phyloP scores from a whole-genome alignment of 2,888 invertebrate genomes.

The Cantharis rufa region DNA sequence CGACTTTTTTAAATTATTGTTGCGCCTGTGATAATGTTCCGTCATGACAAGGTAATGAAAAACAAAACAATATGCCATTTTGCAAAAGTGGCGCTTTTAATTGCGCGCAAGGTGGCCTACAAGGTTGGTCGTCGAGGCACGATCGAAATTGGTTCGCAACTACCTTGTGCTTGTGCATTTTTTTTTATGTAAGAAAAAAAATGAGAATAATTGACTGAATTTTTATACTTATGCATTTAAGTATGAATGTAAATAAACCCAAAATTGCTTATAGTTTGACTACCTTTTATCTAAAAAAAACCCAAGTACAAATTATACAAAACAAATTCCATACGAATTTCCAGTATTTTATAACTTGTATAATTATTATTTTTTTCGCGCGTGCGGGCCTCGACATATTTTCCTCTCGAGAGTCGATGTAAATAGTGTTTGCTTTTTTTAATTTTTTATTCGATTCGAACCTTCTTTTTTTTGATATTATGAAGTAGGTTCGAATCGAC shows the following conservation, averaged over 20 bases:
- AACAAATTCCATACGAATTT: conserved; percentile 18
- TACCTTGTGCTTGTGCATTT: conserved; percentile 26
- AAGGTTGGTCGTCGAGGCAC: background rate
- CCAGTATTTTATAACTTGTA: conserved; percentile 23
- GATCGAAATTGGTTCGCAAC: conserved; percentile 5
- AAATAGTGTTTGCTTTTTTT: background rate
- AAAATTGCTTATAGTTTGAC: conserved; percentile 49
- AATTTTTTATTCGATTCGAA: conserved; percentile 6
- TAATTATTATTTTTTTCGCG: conserved; percentile 14
- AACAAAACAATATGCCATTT: background rate
- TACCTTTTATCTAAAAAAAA: conserved; percentile 7
- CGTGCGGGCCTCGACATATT: conserved; percentile 7
- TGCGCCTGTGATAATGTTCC: conserved; percentile 48
- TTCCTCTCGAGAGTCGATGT: background rate
- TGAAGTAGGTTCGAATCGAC: background rate
- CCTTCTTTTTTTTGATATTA: background rate
- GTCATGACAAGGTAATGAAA: conserved; percentile 47
- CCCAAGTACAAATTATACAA: conserved; percentile 30
- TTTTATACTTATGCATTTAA: conserved; percentile 34
- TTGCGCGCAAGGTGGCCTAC: background rate
- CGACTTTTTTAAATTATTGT: conserved; percentile 37
- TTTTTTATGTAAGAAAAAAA: conserved; percentile 6
- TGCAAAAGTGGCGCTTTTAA: background rate
- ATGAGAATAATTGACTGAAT: conserved; percentile 36
- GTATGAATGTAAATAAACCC: conserved; percentile 34